Evolutionary conservation across 92 coral and sea anemone species (phyloP).

Genomic region (Palythoa caribaeorum): DNA sequence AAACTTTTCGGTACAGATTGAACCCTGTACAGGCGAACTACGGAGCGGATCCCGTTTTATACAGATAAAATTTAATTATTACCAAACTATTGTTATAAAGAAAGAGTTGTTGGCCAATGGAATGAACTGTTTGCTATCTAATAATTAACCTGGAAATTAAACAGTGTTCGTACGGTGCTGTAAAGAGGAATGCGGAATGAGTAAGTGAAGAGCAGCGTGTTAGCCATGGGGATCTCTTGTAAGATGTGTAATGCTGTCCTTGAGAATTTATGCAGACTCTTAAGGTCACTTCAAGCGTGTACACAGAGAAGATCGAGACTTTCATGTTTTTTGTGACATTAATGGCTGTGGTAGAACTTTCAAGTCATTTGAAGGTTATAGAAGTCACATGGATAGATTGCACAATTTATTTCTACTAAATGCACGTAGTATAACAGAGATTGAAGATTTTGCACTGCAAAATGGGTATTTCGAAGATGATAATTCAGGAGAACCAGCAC

Average conservation of each 20-base stretch:
- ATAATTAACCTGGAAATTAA: neutral
- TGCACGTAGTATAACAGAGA: slow-evolving; percentile 25
- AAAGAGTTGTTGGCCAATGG: neutral
- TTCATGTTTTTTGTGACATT: slow-evolving; percentile 7
- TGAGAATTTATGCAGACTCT: slow-evolving; percentile 40
- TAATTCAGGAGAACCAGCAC: slow-evolving; percentile 18
- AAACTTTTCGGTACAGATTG: neutral
- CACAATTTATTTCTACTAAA: slow-evolving; percentile 13
- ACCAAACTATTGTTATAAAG: neutral
- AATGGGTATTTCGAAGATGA: slow-evolving; percentile 32
- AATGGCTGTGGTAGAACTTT: slow-evolving; percentile 28
- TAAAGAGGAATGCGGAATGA: neutral
- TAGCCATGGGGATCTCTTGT: slow-evolving; percentile 57
- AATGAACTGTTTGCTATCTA: neutral
- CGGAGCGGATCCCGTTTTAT: neutral
- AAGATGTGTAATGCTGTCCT: slow-evolving; percentile 59
- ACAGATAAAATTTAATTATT: neutral
- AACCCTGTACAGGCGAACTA: neutral
- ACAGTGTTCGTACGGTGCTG: neutral
- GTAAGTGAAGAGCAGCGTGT: neutral
- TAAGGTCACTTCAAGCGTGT: slow-evolving; percentile 47
- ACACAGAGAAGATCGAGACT: slow-evolving; percentile 11
- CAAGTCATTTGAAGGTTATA: slow-evolving; percentile 9
- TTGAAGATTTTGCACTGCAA: slow-evolving; percentile 17
- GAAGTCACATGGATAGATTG: slow-evolving; percentile 13